Evolutionary conservation across 1,140 invertebrate genomes (phyloP), one percentile per base, ranked within the genome.

Genomic region (Penaeus indicus): DNA sequence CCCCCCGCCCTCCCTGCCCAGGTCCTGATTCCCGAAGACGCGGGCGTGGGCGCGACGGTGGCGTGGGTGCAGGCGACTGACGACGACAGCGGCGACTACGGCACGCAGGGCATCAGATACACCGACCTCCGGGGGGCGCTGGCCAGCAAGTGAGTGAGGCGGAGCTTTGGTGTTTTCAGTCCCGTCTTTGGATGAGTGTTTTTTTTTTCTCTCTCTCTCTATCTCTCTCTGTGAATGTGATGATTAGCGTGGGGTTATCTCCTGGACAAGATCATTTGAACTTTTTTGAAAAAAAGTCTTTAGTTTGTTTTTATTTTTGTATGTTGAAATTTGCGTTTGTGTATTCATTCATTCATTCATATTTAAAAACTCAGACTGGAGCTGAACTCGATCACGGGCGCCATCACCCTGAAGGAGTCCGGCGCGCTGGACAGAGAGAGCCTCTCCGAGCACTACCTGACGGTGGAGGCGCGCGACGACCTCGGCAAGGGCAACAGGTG

Each of bases 401-500:
- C 96, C 10, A 96, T 99, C 86, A 96, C 95, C 2, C 96, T 98
- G 1, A 96, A 96, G 92, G 91, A 91, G 62, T 94, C 95, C 0
- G 96, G 96, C 0, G 95, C 94, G 19, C 97, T 99, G 91, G 98
- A 99, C 93, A 94, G 98, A 54, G 98, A 99, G 93, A 94, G 96
- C 47, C 94, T 97, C 18, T 95, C 96, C 0, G 95, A 96, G 13
- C 97, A 98, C 93, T 98, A 96, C 93, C 93, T 99, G 8, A 98
- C 97, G 0, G 96, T 98, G 0, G 98, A 99, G 92, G 98, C 97
- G 0, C 94, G 97, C 90, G 98, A 99, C 92, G 96, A 97, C 93
- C 93, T 96, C 75, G 97, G 97, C 5, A 94, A 95, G 91, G 98
- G 97, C 79, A 97, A 97, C 93, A 94, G 96, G 93, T 94, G 88